phyloP scores from a whole-genome alignment of 2,113 vertebrate genomes.

The Onychorhynchus coronatus region DNA sequence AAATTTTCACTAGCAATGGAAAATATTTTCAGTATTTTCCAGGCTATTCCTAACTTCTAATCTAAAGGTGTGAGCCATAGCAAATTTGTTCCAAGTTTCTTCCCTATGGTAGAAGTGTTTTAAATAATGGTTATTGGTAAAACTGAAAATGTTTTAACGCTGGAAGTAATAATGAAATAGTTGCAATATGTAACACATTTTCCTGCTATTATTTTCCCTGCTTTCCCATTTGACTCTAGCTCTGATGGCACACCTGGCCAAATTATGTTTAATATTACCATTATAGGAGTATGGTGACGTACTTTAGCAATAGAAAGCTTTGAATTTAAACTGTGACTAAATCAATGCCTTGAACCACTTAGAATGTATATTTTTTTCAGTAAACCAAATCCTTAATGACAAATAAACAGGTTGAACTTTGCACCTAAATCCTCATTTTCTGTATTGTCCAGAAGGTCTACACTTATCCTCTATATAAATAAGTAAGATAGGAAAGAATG shows the following conservation, averaged over 20 bases:
- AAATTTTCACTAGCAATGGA: neutral
- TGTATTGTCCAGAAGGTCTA: neutral
- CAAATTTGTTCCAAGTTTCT: neutral
- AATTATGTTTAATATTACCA: neutral
- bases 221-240: neutral
- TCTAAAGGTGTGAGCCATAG: accelerated
- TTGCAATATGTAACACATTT: neutral
- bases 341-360: neutral
- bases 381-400: neutral
- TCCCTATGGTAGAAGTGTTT: neutral
- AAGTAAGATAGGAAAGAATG: neutral
- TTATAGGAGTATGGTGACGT: accelerated
- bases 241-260: neutral
- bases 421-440: neutral
- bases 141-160: neutral
- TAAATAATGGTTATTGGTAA: neutral
- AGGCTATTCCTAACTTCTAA: neutral
- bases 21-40: neutral
- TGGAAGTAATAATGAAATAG: neutral
- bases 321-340: neutral
- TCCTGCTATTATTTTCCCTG: neutral
- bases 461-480: neutral
- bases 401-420: neutral
- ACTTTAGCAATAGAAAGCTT: neutral
- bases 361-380: neutral